phyloP scores from a whole-genome alignment of 2,888 invertebrate genomes.

The Latrodectus hesperus region DNA sequence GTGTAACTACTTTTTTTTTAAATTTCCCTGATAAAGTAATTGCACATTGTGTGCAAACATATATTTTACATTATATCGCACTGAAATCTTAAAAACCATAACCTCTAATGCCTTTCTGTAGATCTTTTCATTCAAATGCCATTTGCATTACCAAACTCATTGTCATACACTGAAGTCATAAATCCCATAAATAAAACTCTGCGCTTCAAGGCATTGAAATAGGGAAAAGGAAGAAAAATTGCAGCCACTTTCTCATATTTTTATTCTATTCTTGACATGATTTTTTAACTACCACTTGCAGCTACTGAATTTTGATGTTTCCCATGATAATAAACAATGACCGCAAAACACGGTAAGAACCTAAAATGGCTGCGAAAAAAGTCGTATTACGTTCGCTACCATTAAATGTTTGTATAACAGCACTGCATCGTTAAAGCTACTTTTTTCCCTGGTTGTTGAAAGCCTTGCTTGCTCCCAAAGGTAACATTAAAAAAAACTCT shows the following conservation, averaged over 20 bases:
- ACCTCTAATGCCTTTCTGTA: too few species aligned
- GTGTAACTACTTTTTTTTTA: too few species aligned
- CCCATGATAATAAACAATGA: constrained; percentile 60
- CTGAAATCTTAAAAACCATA: too few species aligned
- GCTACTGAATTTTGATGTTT: constrained; percentile 47
- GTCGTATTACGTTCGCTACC: constrained; percentile 49
- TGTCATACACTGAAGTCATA: constrained; percentile 22
- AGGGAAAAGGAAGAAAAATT: constrained; percentile 12
- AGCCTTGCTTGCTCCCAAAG: constrained; percentile 34
- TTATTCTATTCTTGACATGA: constrained; percentile 13
- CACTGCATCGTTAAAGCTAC: constrained; percentile 38
- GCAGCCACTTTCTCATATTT: constrained; percentile 15
- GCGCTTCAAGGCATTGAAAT: not conserved
- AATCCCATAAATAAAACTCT: constrained; percentile 37
- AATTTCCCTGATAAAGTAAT: too few species aligned
- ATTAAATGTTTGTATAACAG: constrained; percentile 60
- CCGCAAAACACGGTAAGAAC: constrained; percentile 48
- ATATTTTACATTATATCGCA: too few species aligned
- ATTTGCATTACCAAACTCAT: not conserved
- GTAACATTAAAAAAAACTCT: constrained; percentile 37
- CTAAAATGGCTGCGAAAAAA: constrained; percentile 7
- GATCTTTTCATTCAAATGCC: too few species aligned
- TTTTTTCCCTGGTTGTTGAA: constrained; percentile 34
- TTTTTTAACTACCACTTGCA: constrained; percentile 52
- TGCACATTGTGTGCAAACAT: too few species aligned